A percentile compares a stretch with the other conserved stretches of the same genome.
Evolutionary conservation across 2,797 vertebrate genomes (phyloP).

Genomic region (Bradypodion ventrale): DNA sequence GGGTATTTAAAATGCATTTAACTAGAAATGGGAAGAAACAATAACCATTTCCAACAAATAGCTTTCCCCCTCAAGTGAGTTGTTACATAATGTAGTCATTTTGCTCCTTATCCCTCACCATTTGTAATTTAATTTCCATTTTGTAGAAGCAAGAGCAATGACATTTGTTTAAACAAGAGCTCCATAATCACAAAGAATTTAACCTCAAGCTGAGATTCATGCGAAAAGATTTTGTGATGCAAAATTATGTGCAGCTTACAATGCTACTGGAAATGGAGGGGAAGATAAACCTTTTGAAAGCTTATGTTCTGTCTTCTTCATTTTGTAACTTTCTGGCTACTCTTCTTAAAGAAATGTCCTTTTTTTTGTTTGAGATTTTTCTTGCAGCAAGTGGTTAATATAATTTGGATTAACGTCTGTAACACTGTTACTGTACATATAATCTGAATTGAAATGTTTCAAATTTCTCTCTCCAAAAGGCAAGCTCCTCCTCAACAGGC

Average conservation of each 20-base stretch:
- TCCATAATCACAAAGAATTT: constrained; percentile 34
- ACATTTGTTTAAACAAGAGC: constrained; percentile 39
- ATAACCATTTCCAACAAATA: constrained; percentile 42
- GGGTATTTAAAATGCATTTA: constrained; percentile 56
- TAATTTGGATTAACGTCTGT: constrained; percentile 7
- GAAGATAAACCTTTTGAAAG: neutral
- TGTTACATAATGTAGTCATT: constrained; percentile 16
- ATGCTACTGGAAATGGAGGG: constrained; percentile 19
- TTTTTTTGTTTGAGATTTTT: neutral
- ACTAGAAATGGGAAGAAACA: constrained; percentile 48
- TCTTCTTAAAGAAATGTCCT: constrained; percentile 3
- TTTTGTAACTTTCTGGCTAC: neutral
- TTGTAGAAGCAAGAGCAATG: constrained; percentile 22
- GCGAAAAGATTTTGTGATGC: neutral
- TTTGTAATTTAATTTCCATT: constrained; percentile 28
- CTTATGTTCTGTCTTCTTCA: neutral
- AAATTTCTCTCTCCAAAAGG: no score
- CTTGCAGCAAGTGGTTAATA: constrained; percentile 4
- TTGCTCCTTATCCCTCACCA: constrained; percentile 42
- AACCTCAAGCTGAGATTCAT: constrained; percentile 12
- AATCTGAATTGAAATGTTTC: no score
- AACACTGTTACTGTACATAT: neutral
- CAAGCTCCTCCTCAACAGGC: no score
- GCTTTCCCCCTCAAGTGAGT: constrained; percentile 41
- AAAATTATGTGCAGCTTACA: constrained; percentile 11